Conservation (phyloP, 2,113 vertebrate species). For the Myrmophylax atrothorax region DNA sequence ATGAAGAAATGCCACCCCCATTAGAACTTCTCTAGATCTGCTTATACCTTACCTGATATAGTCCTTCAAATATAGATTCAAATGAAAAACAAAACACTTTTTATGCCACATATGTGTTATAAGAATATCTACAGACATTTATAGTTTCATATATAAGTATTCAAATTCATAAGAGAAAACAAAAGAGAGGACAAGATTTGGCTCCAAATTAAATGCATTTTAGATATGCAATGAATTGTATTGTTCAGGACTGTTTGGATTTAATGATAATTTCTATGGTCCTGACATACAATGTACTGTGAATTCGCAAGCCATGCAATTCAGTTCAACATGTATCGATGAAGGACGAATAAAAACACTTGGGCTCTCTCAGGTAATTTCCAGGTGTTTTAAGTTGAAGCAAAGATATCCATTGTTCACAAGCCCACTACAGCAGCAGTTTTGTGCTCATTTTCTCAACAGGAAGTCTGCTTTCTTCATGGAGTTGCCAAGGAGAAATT, state of each 20-base stretch:
- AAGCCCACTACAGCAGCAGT: background rate
- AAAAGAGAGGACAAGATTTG: background rate
- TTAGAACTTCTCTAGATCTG: background rate
- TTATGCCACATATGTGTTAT: background rate
- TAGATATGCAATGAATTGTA: background rate
- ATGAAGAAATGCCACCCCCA: background rate
- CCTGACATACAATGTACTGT: background rate
- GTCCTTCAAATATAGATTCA: constrained; percentile 56
- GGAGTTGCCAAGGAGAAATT: constrained; percentile 11
- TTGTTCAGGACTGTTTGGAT: constrained; percentile 33
- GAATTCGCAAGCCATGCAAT: constrained; percentile 25
- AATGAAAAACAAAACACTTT: background rate
- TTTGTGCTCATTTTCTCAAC: background rate
- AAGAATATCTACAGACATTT: constrained; percentile 18
- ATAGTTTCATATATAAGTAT: constrained; percentile 17
- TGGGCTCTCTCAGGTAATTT: constrained; percentile 29
- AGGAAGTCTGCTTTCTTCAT: background rate
- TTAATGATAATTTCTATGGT: constrained; percentile 20
- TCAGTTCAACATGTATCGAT: background rate
- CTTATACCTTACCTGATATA: background rate
- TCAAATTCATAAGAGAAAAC: background rate
- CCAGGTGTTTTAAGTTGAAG: background rate
- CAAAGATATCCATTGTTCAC: background rate
- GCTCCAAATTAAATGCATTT: constrained; percentile 1
- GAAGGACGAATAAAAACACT: background rate